Evolutionary conservation across 2,888 invertebrate species (phyloP), one percentile per base, ranked within the genome.

Genomic region (Drosophila phalerata): DNA sequence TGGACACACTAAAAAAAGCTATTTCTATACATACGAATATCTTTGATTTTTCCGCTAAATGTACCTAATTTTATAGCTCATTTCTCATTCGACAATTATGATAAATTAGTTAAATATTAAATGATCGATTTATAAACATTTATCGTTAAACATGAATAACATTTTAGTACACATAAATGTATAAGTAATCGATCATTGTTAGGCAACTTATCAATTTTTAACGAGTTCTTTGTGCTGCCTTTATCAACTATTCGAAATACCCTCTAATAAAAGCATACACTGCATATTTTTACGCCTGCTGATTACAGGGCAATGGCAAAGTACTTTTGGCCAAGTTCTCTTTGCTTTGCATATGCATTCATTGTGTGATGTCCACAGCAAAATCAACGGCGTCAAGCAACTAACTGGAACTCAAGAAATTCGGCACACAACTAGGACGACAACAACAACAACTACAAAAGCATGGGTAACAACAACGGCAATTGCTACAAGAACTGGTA

Each of bases 361-460:
- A 71, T 57, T 38, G 71, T 63, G 40, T 6, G 34, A 60, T 34
- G 49, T 37, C 42, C 47, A 37, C 45, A 45, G 57, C 47, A 38
- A 61, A 72, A 70, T 65, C 48, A 40, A 62, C 42, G 42, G 58
- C 74, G 30, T 58, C 65, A 42, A 72, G 52, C 64, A 52, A 73
- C 78, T 85, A 74, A 83, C 81, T 86, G 81, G 79, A 86, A 77
- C 71, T 72, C 73, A 64, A 79, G 67, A 84, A 84, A 84, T 84
- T 84, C 81, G 86, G 84, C 86, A 65, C 70, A 81, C 83, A 83
- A 82, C 81, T 84, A 82, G 81, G 81, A 84, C 83, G 66, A 82
- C 79, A 70, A 78, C 75, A 72, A 70, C 75, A 72, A 62, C 69
- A 72, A 37, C 65, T 45, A 61, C 28, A 28, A 28, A 22, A 22